These are phyloP conservation scores for Copidosoma floridanum DNA, from an alignment of 1,140 invertebrate species.

Conservation along the genomic window DNA sequence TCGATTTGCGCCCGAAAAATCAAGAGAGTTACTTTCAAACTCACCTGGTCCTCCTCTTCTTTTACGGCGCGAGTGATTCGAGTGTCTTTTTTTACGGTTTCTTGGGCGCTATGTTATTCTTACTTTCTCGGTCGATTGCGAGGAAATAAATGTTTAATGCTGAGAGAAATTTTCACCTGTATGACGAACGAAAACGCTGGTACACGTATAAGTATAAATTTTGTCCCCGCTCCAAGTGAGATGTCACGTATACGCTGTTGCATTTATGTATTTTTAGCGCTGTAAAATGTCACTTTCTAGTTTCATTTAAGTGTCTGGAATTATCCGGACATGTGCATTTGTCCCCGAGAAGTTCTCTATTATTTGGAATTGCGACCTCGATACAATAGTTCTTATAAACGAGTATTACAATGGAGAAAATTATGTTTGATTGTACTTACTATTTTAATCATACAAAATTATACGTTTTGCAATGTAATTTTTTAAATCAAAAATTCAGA, in stretches of 20 bases:
- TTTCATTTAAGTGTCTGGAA: neutral
- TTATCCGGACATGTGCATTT: neutral
- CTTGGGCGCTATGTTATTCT: neutral
- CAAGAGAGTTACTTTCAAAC: constrained; percentile 3
- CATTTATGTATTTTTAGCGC: neutral
- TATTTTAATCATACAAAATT: too few relatives aligned
- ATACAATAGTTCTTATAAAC: too few relatives aligned
- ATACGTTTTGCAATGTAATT: too few relatives aligned
- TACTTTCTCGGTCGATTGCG: constrained; percentile 15
- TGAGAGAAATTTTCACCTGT: constrained; percentile 10
- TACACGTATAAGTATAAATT: constrained; percentile 17
- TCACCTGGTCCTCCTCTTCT: neutral
- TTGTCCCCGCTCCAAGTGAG: neutral
- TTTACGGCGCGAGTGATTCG: neutral
- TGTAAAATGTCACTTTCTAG: constrained; percentile 1
- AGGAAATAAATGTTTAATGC: neutral
- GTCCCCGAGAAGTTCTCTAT: neutral
- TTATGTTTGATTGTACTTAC: too few relatives aligned
- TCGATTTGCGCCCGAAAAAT: constrained; percentile 17
- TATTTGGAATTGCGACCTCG: too few relatives aligned
- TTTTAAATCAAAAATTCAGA: too few relatives aligned
- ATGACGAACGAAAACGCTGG: neutral
- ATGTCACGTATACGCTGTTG: neutral
- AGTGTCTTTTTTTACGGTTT: constrained; percentile 1
- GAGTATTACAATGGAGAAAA: too few relatives aligned